Base-by-base conservation (phyloP, 2,797 vertebrate genomes). In the Poeciliopsis paucimaculata region DNA sequence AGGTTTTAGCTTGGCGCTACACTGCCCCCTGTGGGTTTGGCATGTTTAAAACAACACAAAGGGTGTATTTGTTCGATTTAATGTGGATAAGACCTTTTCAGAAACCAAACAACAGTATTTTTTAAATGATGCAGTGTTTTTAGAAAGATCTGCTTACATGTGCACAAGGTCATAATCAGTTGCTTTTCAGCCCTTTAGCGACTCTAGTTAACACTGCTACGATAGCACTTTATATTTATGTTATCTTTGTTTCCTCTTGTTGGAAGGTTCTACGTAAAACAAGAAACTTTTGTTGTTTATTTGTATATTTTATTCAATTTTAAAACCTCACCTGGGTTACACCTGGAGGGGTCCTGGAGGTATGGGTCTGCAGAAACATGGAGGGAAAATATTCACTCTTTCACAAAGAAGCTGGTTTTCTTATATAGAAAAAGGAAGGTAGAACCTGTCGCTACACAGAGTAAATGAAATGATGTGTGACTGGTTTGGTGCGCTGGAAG, bases 291-390 rank as follows among this genome's bases (percentile, higher is more conserved):
- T 28, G 60, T 36, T 34, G 20, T 20, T 23, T 66, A 23, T 36
- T 68, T 12, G 9, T 5, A 10, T 34, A 34, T 47, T 49, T 73
- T 13, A 5, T 23, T 73, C 16, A 73, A 4, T 34, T 43, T 72
- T 2, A 51, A 53, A 76, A n/a, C 46, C 90, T 93, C 79, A 96
- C 96, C 96, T 94, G 95, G 93, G 82, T 91, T 94, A 90, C 95
- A 96, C 84, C 92, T 94, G 79, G 90, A 70, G 26, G 94, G 90
- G 84, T 96, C 95, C 89, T 95, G 95, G 88, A 92, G 73, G 83
- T 93, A 93, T 2, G 92, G 85, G 83, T 95, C 94, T 96, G 49
- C 12, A 84, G 68, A 87, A 53, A 91, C 39, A 88, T 9, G 87
- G 74, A 90, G 41, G 76, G 51, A 47, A 5, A n/a, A 1, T 1